These are phyloP conservation scores for Ibycter americanus DNA, from an alignment of 2,797 vertebrate species.

Conservation along the genomic window DNA sequence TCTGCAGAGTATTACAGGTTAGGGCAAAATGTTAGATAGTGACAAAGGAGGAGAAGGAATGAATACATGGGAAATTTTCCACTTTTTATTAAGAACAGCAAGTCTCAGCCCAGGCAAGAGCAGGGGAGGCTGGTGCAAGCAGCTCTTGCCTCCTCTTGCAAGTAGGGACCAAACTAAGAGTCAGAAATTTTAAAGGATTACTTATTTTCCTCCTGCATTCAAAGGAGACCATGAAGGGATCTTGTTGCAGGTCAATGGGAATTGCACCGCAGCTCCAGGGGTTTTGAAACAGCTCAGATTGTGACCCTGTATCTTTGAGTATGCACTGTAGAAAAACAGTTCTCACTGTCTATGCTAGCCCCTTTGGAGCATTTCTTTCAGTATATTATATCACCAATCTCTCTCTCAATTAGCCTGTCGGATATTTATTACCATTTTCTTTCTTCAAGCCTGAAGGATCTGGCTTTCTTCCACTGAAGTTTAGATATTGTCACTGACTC, in stretches of 20 bases:
- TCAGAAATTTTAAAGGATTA: background rate
- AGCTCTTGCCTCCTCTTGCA: background rate
- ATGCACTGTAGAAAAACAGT: background rate
- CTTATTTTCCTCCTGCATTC: background rate
- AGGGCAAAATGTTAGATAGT: conserved; percentile 35
- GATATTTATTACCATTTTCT: background rate
- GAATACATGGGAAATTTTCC: background rate
- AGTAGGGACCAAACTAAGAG: background rate
- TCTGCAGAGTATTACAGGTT: conserved; percentile 52
- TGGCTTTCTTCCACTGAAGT: background rate
- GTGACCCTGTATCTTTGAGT: background rate
- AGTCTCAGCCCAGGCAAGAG: background rate
- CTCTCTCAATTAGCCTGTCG: background rate
- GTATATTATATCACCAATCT: background rate
- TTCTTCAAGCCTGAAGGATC: background rate
- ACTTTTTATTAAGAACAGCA: background rate
- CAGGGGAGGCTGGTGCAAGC: background rate
- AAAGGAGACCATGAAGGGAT: background rate
- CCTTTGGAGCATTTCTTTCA: background rate
- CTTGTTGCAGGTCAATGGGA: background rate
- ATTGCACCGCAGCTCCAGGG: background rate
- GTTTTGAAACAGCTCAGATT: background rate
- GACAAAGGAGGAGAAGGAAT: background rate
- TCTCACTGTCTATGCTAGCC: background rate
- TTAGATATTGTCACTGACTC: background rate